A percentile compares a stretch with the other conserved stretches of the same genome.
Conservation (phyloP, 2,113 vertebrate species). For the Cettia cetti region DNA sequence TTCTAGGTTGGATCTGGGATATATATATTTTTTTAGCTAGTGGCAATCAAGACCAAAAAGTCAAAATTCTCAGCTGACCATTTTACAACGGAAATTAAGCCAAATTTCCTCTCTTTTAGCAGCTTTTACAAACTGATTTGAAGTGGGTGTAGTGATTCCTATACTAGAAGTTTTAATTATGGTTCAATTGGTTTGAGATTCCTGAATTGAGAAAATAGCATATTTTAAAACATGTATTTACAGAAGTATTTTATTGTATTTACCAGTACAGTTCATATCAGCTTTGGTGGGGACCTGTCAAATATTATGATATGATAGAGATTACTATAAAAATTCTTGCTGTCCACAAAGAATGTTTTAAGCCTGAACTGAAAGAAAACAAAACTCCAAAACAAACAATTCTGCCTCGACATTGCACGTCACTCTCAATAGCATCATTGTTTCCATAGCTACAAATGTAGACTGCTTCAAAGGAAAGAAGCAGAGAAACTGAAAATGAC, state of each 20-base stretch:
- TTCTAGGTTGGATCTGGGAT: not conserved
- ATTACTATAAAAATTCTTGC: not conserved
- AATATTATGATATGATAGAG: not conserved
- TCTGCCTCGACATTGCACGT: not conserved
- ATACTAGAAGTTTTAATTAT: not conserved
- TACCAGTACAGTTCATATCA: not conserved
- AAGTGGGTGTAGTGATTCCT: not conserved
- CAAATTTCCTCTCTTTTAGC: not conserved
- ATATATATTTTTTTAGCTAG: not conserved
- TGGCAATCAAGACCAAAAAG: not conserved
- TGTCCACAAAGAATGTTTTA: not conserved
- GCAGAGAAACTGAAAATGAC: constrained; percentile 43
- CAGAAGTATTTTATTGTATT: not conserved
- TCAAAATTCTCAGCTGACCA: not conserved
- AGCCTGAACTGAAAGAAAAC: not conserved
- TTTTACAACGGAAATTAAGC: not conserved
- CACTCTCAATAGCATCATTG: constrained; percentile 52
- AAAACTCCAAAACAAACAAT: constrained; percentile 42
- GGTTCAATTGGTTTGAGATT: not conserved
- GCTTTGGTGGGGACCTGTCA: not conserved
- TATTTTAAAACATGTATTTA: not conserved
- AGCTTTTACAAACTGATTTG: not conserved
- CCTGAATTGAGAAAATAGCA: not conserved
- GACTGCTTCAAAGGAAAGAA: constrained; percentile 29
- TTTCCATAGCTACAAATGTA: constrained; percentile 66